Evolutionary conservation across 2,797 vertebrate species (phyloP).

Genomic region (Acanthornis magna): DNA sequence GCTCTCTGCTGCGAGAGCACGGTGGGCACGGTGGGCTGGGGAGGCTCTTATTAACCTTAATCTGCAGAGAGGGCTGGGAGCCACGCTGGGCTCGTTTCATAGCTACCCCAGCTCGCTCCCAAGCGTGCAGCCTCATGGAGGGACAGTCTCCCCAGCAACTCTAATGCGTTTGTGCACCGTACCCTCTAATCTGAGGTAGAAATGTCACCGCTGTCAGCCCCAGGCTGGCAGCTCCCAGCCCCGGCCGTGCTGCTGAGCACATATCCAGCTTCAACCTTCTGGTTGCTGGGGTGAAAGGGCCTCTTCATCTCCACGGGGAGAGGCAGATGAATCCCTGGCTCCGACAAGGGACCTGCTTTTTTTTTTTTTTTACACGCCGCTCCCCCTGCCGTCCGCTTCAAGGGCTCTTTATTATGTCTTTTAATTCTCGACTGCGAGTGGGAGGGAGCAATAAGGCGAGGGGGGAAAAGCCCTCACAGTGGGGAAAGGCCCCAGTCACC

Average conservation of each 20-base stretch:
- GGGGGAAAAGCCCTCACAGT: background rate
- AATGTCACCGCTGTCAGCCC: slow-evolving; percentile 37
- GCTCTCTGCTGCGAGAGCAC: background rate
- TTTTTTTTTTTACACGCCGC: background rate
- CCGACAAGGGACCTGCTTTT: slow-evolving; percentile 22
- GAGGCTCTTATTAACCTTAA: slow-evolving; percentile 12
- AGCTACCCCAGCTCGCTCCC: slow-evolving; percentile 34
- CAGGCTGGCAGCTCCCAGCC: slow-evolving; percentile 55
- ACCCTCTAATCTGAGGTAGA: slow-evolving; percentile 50
- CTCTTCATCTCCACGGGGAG: slow-evolving; percentile 51
- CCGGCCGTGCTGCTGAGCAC: slow-evolving; percentile 13
- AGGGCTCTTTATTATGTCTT: slow-evolving; percentile 54
- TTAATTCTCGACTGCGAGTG: slow-evolving; percentile 21
- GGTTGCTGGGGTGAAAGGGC: slow-evolving; percentile 71
- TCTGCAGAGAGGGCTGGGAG: background rate
- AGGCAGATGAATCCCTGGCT: slow-evolving; percentile 44
- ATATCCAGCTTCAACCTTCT: slow-evolving; percentile 61
- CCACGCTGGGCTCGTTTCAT: background rate
- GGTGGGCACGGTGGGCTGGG: background rate
- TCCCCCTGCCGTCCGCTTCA: background rate
- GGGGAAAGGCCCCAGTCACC: slow-evolving; percentile 14
- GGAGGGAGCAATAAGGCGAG: slow-evolving; percentile 29
- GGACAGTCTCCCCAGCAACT: slow-evolving; percentile 72
- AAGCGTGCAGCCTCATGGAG: slow-evolving; percentile 36
- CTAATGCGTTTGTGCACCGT: slow-evolving; percentile 1